These are phyloP conservation scores for Nemotelus pantherinus DNA, from an alignment of 2,888 invertebrate genomes.

Conservation along the genomic window DNA sequence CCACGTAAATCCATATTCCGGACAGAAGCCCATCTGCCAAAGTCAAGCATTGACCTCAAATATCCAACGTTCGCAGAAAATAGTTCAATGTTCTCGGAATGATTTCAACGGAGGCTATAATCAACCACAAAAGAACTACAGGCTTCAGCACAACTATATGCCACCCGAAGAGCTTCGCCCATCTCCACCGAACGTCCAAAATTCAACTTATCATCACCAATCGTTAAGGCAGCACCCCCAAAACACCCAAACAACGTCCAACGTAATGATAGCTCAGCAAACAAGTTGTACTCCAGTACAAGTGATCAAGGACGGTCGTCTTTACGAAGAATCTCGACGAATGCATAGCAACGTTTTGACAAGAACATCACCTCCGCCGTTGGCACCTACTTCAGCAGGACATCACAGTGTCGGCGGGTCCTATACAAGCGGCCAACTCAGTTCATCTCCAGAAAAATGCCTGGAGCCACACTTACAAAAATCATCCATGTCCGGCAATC, in stretches of 20 bases:
- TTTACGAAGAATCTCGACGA: slow-evolving; percentile 59
- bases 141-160: slow-evolving; percentile 11
- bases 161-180: slow-evolving; percentile 27
- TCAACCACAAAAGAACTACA: neutral
- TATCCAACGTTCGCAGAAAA: slow-evolving; percentile 37
- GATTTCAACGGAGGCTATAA: slow-evolving; percentile 15
- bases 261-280: slow-evolving; percentile 13
- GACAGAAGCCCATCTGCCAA: slow-evolving; percentile 53
- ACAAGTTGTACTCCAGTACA: slow-evolving; percentile 58
- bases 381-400: slow-evolving; percentile 44
- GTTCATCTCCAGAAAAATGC: slow-evolving; percentile 56
- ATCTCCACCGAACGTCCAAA: slow-evolving; percentile 51
- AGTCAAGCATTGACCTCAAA: slow-evolving; percentile 48
- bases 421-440: slow-evolving; percentile 58
- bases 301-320: slow-evolving; percentile 64
- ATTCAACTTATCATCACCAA: slow-evolving; percentile 52
- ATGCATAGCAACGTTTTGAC: slow-evolving; percentile 50
- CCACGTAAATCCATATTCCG: neutral
- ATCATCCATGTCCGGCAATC: slow-evolving; percentile 52
- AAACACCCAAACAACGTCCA: slow-evolving; percentile 37
- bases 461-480: slow-evolving; percentile 51
- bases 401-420: slow-evolving; percentile 54
- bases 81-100: slow-evolving; percentile 18
- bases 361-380: slow-evolving; percentile 43
- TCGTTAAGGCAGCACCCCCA: slow-evolving; percentile 47